Conservation (phyloP, 2,797 vertebrate species). For the Gouania willdenowi region DNA sequence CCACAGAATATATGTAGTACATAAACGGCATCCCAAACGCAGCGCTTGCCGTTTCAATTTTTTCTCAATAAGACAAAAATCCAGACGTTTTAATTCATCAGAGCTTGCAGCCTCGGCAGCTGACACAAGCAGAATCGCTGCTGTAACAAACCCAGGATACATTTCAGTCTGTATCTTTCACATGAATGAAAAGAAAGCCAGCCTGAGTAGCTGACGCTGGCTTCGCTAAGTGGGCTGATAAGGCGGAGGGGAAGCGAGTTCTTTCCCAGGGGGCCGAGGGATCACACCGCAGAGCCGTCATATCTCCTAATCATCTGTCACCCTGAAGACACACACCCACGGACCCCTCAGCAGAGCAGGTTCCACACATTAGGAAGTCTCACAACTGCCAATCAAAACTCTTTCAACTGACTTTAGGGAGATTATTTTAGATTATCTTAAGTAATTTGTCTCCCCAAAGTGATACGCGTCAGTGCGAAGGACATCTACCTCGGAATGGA, state of each 20-base stretch:
- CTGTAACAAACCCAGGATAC: not conserved
- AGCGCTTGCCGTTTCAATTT: too few species aligned
- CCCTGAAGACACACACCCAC: conserved; percentile 9
- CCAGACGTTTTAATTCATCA: not conserved
- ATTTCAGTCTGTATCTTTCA: conserved; percentile 1
- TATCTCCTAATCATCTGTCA: conserved; percentile 46
- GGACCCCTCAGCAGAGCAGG: not conserved
- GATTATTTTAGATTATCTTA: not conserved
- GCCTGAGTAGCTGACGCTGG: conserved; percentile 7
- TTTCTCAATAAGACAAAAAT: too few species aligned
- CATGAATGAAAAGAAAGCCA: not conserved
- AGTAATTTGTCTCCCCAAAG: not conserved
- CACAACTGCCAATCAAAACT: not conserved
- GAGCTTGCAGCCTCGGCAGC: not conserved
- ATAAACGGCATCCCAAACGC: too few species aligned
- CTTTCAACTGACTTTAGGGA: not conserved
- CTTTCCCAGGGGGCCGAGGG: conserved; percentile 23
- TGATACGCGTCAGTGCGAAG: conserved; percentile 19
- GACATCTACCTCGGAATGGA: conserved; percentile 27
- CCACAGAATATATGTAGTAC: too few species aligned
- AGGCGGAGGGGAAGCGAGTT: conserved; percentile 3
- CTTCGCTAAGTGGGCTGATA: conserved; percentile 26
- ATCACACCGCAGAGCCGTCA: conserved; percentile 16
- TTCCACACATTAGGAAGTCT: not conserved
- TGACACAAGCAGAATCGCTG: not conserved